Evolutionary conservation across 1,140 invertebrate genomes (phyloP).

Genomic region (Bombus consobrinus): DNA sequence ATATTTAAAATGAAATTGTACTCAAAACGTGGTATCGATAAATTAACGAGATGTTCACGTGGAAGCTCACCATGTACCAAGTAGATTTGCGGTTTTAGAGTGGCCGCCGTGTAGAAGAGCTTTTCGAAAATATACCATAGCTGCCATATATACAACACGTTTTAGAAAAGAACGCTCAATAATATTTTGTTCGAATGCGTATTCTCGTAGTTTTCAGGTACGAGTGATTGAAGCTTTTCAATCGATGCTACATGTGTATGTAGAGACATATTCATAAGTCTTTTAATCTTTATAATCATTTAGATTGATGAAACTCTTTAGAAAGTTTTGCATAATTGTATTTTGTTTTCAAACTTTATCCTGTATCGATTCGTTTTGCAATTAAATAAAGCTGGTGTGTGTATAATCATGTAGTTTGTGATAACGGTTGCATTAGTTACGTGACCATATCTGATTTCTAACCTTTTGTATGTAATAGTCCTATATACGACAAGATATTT

Average conservation of each 20-base stretch:
- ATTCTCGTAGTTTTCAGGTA: neutral
- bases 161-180: constrained; percentile 2
- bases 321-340: neutral
- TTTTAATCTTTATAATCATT: constrained; percentile 13
- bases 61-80: constrained; percentile 43
- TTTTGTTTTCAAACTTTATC: neutral
- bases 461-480: neutral
- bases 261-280: neutral
- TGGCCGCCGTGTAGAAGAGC: constrained; percentile 33
- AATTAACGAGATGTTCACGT: neutral
- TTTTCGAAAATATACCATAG: constrained; percentile 29
- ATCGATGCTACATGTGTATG: neutral
- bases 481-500: constrained; percentile 1
- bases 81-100: constrained; percentile 26
- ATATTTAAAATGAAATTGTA: neutral
- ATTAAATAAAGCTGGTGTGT: neutral
- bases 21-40: neutral
- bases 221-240: neutral
- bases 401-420: neutral
- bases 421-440: neutral
- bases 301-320: neutral
- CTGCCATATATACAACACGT: constrained; percentile 20
- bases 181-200: constrained; percentile 9
- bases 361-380: too few species aligned
- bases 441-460: neutral